A percentile compares a stretch with the other conserved stretches of the same genome.
These are phyloP conservation scores for Andrena minutula DNA, from an alignment of 2,888 invertebrate genomes.

Conservation along the genomic window DNA sequence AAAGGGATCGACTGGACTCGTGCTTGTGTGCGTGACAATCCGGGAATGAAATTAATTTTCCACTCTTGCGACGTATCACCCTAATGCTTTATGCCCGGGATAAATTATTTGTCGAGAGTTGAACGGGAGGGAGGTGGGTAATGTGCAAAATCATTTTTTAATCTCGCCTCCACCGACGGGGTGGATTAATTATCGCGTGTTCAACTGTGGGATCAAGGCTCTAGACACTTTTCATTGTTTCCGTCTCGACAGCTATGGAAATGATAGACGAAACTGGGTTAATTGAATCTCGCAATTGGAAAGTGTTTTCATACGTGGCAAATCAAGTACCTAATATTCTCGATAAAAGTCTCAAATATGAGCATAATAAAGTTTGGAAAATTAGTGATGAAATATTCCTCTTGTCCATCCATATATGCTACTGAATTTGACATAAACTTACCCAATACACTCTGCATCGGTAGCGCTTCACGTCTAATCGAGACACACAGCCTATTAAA, in stretches of 20 bases:
- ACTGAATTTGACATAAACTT: no score
- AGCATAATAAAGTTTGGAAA: no score
- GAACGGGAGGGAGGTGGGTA: slow-evolving; percentile 21
- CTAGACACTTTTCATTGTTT: not conserved
- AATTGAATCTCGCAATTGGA: slow-evolving; percentile 9
- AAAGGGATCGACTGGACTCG: slow-evolving; percentile 75
- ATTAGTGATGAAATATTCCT: not conserved
- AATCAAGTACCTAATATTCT: not conserved
- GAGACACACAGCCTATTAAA: no score
- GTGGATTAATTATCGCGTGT: not conserved
- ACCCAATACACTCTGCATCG: no score
- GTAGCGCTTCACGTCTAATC: no score
- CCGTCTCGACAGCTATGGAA: not conserved
- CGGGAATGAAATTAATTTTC: slow-evolving; percentile 76
- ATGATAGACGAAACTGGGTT: slow-evolving; percentile 5
- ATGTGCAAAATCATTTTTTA: slow-evolving; percentile 6
- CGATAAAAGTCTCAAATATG: no score
- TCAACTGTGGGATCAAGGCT: not conserved
- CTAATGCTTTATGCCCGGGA: slow-evolving; percentile 62
- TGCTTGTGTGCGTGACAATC: slow-evolving; percentile 69
- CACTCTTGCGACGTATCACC: slow-evolving; percentile 63
- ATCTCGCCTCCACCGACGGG: not conserved
- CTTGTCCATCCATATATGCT: no score
- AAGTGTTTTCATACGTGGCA: not conserved
- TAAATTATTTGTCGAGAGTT: slow-evolving; percentile 66